These are phyloP conservation scores for Muricea muricata DNA, from an alignment of 92 coral and sea anemone species.

Conservation along the genomic window DNA sequence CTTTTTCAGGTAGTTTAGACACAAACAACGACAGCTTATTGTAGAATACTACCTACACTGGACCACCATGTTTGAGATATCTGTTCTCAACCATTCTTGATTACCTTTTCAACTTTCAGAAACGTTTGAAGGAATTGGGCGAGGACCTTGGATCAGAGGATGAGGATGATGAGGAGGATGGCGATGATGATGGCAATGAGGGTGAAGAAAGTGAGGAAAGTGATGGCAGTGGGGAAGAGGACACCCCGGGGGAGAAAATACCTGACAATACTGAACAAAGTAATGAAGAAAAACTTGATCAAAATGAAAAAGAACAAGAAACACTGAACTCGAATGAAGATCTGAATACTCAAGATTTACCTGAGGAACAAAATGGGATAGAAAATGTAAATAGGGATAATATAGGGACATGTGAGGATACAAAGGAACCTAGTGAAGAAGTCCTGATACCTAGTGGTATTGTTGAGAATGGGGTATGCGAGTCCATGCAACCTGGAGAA, in stretches of 20 bases:
- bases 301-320: neutral
- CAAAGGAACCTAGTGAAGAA: neutral
- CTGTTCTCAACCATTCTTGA: no score
- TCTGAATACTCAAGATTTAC: neutral
- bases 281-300: constrained; percentile 1
- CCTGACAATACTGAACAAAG: neutral
- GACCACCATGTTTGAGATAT: neutral
- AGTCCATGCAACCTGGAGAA: constrained; percentile 28
- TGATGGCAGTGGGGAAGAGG: neutral
- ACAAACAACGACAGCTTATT: no score
- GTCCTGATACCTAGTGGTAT: neutral
- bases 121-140: constrained; percentile 74
- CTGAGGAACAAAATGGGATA: neutral
- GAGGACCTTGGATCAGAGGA: constrained; percentile 83
- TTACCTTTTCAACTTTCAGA: constrained; percentile 45
- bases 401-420: neutral
- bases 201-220: constrained; percentile 34
- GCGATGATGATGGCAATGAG: constrained; percentile 64
- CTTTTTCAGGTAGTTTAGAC: no score
- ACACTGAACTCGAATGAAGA: neutral
- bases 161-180: constrained; percentile 76
- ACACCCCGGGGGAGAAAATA: constrained; percentile 14
- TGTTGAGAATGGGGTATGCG: neutral
- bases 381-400: neutral
- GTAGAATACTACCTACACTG: neutral